These are phyloP conservation scores for Zeus faber DNA, from an alignment of 2,113 vertebrate species.

Conservation along the genomic window DNA sequence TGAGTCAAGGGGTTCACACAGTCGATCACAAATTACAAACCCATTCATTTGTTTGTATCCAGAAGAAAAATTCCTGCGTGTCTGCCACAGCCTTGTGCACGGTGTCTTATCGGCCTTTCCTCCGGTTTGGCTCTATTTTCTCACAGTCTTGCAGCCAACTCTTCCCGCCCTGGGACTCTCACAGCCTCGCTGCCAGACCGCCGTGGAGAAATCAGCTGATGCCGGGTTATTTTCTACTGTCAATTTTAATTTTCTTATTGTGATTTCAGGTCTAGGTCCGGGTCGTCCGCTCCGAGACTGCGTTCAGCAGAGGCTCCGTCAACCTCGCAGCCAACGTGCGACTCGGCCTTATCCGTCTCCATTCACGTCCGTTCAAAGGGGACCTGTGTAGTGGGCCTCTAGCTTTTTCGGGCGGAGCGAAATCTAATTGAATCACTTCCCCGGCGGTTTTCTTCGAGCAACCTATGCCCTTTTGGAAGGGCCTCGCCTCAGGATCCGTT, in stretches of 20 bases:
- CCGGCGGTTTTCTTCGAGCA: constrained; percentile 19
- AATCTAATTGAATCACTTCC: constrained; percentile 27
- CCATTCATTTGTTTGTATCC: neutral
- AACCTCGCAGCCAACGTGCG: too few relatives aligned
- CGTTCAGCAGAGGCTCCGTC: too few relatives aligned
- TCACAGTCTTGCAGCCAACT: neutral
- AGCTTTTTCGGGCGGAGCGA: constrained; percentile 10
- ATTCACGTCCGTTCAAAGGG: too few relatives aligned
- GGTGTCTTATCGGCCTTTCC: neutral
- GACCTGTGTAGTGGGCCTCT: constrained; percentile 17
- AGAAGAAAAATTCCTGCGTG: neutral
- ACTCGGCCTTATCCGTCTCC: too few relatives aligned
- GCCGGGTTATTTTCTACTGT: too few relatives aligned
- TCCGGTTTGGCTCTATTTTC: neutral
- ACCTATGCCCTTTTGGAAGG: constrained; percentile 24
- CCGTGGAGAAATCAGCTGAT: too few relatives aligned
- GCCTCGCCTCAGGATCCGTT: constrained; percentile 28
- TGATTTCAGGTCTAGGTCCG: too few relatives aligned
- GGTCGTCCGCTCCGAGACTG: too few relatives aligned
- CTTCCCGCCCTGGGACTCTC: neutral
- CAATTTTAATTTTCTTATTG: neutral
- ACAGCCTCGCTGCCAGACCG: neutral
- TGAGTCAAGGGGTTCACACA: neutral
- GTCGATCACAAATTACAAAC: neutral
- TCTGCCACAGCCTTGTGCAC: neutral